These are phyloP conservation scores for Alviniconcha strummeri DNA, from an alignment of 2,888 invertebrate species.

Conservation along the genomic window DNA sequence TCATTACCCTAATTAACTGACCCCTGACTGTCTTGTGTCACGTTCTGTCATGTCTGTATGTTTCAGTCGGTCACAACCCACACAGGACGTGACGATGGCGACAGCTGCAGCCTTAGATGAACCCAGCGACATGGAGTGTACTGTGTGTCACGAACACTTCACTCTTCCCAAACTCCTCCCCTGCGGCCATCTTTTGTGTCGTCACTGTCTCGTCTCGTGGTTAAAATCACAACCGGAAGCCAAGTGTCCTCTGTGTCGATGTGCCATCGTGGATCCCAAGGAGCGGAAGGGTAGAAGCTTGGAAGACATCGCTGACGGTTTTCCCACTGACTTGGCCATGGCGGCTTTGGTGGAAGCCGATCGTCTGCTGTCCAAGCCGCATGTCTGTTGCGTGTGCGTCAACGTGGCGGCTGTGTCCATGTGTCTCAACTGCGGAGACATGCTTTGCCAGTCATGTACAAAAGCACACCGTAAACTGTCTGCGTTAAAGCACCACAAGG, in stretches of 20 bases:
- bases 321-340: slow-evolving; percentile 20
- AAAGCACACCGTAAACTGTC: background rate
- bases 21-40: too few relatives aligned
- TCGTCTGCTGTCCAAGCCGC: background rate
- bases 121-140: slow-evolving; percentile 7
- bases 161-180: slow-evolving; percentile 7
- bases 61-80: too few relatives aligned
- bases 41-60: too few relatives aligned
- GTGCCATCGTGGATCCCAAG: slow-evolving; percentile 2
- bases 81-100: background rate
- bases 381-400: background rate
- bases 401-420: background rate
- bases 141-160: slow-evolving; percentile 15
- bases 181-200: slow-evolving; percentile 24
- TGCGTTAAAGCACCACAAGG: background rate
- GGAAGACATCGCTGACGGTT: background rate
- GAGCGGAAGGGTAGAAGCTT: background rate
- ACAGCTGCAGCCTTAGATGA: background rate
- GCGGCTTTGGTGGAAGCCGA: background rate
- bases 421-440: slow-evolving; percentile 5
- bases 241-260: slow-evolving; percentile 12
- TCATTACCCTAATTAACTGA: too few relatives aligned
- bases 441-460: slow-evolving; percentile 16
- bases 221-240: background rate
- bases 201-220: slow-evolving; percentile 23